Base-by-base conservation (phyloP, 2,888 invertebrate genomes). In the Caenorhabditis virilis region DNA sequence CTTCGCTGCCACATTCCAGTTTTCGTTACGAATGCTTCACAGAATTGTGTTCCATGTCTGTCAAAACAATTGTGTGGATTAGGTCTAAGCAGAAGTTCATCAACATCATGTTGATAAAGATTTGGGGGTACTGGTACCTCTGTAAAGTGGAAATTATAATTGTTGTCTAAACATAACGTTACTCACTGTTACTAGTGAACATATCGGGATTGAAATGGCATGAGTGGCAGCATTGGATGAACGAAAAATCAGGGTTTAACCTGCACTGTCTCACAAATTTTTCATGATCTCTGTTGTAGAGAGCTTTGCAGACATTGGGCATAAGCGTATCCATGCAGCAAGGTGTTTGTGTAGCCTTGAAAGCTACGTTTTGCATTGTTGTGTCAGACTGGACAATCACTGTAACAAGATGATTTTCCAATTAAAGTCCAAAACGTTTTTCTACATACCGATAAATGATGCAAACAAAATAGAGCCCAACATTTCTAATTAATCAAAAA, bases 191-290 rank as follows among this genome's bases (percentile, higher is more conserved):
- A 41, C 58, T 59, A n/a, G 72, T 68, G 63, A 69, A 74, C 38
- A 69, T 52, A 46, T 75, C 75, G 9, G 54, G 42, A 36, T 69
- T 74, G 64, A 78, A 77, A 41, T 78, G 77, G 33, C 78, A 78
- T n/a, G 69, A 68, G 42, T 72, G 67, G 35, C 78, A 78, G 35
- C 78, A 78, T 54, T 78, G 78, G 23, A 78, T 71, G 55, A 78
- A 77, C 23, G 71, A 69, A 55, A 78, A 78, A 49, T 78, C 78
- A 13, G 76, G 62, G 27, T 77, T 77, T 11, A 43, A 64, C 39
- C 77, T 67, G 48, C 78, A 78, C 22, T 66, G 69, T 30, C 49
- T 59, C n/a, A 69, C 52, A 65, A 78, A 78, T 22, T 61, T 63
- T 18, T 77, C 72, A 45, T 71, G 71, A 39, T 76, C 71, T 49